These are phyloP conservation scores for Fregetta grallaria DNA, from an alignment of 2,113 vertebrate genomes.

Conservation along the genomic window DNA sequence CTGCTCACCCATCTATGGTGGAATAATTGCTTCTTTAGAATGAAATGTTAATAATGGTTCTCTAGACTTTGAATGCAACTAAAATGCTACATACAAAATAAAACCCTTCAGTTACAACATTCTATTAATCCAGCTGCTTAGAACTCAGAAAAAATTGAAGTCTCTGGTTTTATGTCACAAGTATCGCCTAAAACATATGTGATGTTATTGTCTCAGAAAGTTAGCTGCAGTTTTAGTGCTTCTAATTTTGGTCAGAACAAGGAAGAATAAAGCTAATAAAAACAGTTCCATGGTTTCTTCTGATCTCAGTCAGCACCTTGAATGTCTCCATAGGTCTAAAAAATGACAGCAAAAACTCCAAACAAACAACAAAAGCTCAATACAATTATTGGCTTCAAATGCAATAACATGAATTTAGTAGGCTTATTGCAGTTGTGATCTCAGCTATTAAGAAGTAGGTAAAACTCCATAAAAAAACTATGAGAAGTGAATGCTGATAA, in stretches of 20 bases:
- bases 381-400: neutral
- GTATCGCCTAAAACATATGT: neutral
- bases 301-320: neutral
- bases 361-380: neutral
- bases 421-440: neutral
- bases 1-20: neutral
- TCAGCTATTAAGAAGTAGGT: neutral
- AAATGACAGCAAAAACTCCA: neutral
- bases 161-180: neutral
- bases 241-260: neutral
- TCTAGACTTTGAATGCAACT: neutral
- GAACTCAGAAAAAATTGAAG: neutral
- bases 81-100: neutral
- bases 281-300: neutral
- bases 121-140: neutral
- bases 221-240: neutral
- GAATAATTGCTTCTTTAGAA: conserved; percentile 31
- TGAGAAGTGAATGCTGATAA: neutral
- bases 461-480: neutral
- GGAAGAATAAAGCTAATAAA: neutral
- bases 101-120: neutral
- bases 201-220: neutral
- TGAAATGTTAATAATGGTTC: neutral
- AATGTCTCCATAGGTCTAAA: neutral
- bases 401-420: neutral